Percentiles rank a stretch among this genome's conserved stretches.
Evolutionary conservation across 2,888 invertebrate genomes (phyloP).

Genomic region (Liopterus haemorrhoidalis): DNA sequence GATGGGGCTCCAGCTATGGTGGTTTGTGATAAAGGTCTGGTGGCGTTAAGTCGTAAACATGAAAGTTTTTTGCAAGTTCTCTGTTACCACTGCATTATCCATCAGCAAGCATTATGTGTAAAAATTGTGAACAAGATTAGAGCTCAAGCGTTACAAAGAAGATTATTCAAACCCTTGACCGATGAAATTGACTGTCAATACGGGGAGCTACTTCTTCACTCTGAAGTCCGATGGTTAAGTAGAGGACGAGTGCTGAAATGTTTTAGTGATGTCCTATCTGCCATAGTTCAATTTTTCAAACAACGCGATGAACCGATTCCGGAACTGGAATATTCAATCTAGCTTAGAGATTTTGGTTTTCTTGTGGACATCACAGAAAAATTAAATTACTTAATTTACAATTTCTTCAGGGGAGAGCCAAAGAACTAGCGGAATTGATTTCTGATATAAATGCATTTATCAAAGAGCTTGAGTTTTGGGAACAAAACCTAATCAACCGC

Average conservation of each 20-base stretch:
- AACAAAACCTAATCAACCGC: slow-evolving; percentile 23
- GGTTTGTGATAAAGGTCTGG: slow-evolving; percentile 16
- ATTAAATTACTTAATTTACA: slow-evolving; percentile 22
- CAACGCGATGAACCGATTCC: slow-evolving; percentile 23
- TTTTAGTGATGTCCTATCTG: slow-evolving; percentile 14
- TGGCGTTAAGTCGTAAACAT: slow-evolving; percentile 19
- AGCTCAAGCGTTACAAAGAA: slow-evolving; percentile 20
- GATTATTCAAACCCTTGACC: slow-evolving; percentile 17
- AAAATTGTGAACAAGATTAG: slow-evolving; percentile 16
- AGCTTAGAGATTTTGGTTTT: slow-evolving; percentile 22
- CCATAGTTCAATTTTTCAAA: slow-evolving; percentile 23
- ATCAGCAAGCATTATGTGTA: slow-evolving; percentile 12
- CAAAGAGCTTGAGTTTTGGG: slow-evolving; percentile 19
- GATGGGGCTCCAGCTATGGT: slow-evolving; percentile 18
- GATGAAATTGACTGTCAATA: too few relatives aligned
- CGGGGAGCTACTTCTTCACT: slow-evolving; percentile 13
- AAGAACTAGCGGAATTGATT: too few relatives aligned
- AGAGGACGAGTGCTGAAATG: slow-evolving; percentile 10
- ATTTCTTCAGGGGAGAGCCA: slow-evolving; percentile 19
- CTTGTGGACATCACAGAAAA: too few relatives aligned
- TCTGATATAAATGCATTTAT: slow-evolving; percentile 20
- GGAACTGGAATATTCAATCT: slow-evolving; percentile 23
- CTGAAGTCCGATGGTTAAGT: slow-evolving; percentile 18
- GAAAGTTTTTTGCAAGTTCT: slow-evolving; percentile 10
- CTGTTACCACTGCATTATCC: slow-evolving; percentile 19